These are phyloP conservation scores for Ecdyonurus torrentis DNA, from an alignment of 2,888 invertebrate species.

Conservation along the genomic window DNA sequence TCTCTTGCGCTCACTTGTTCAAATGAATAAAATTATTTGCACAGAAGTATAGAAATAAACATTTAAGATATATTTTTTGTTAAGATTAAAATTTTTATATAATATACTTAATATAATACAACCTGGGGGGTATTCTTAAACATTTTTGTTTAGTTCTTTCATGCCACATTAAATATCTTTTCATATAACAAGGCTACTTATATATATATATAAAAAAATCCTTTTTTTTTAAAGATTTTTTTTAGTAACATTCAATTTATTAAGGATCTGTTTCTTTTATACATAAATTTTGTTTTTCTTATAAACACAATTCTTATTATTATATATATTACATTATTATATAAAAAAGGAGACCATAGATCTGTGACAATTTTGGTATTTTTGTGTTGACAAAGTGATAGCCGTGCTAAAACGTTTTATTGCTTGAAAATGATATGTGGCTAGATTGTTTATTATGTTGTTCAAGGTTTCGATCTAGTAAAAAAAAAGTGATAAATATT, in stretches of 20 bases:
- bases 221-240: background rate
- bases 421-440: background rate
- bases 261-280: background rate
- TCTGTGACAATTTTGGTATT: background rate
- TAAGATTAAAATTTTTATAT: background rate
- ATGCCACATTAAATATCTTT: conserved; percentile 1
- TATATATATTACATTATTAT: too few relatives aligned
- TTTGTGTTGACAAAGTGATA: background rate
- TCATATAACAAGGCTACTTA: background rate
- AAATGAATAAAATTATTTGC: background rate
- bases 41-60: background rate
- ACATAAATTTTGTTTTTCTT: too few relatives aligned
- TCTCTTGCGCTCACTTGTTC: background rate
- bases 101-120: too few relatives aligned
- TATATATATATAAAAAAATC: too few relatives aligned
- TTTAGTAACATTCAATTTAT: too few relatives aligned
- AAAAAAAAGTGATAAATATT: too few relatives aligned
- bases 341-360: too few relatives aligned
- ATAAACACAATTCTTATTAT: too few relatives aligned
- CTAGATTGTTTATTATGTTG: background rate
- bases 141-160: background rate
- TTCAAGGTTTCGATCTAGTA: too few relatives aligned
- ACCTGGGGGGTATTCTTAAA: background rate
- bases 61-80: background rate
- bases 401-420: background rate